A percentile compares a stretch with the other conserved stretches of the same genome.
Evolutionary conservation across 23 tunicate species (phyloP).

Genomic region (Styela plicata): DNA sequence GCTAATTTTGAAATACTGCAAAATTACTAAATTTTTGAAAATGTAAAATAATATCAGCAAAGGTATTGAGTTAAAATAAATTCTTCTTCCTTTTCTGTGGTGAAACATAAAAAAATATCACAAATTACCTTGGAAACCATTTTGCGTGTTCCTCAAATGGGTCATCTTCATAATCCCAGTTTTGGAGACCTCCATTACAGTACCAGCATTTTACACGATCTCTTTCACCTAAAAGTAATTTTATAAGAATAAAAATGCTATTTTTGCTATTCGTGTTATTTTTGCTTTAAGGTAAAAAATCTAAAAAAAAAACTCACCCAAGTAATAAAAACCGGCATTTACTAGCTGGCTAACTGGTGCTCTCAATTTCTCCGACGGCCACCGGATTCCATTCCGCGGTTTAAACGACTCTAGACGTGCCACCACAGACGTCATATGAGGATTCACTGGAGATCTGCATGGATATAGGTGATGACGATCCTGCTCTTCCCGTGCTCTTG

Average conservation of each 20-base stretch:
- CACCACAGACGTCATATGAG: not conserved
- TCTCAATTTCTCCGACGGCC: not conserved
- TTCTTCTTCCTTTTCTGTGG: too few species aligned
- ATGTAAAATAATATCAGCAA: too few species aligned
- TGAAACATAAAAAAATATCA: too few species aligned
- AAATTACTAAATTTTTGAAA: too few species aligned
- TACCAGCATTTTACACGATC: constrained; percentile 69
- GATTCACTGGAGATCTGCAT: not conserved
- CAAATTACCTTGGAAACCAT: constrained; percentile 67
- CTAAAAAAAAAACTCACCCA: not conserved
- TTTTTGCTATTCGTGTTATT: too few species aligned
- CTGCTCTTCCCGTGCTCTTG: too few species aligned
- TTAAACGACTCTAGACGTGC: not conserved
- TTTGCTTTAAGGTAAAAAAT: too few species aligned
- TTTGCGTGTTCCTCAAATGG: constrained; percentile 72
- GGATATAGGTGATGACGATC: not conserved
- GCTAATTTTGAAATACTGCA: too few species aligned
- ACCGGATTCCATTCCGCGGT: not conserved
- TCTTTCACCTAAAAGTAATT: constrained; percentile 23
- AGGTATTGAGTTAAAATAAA: not conserved
- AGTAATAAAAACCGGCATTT: not conserved
- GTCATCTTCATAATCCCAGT: constrained; percentile 53
- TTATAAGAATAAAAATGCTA: too few species aligned
- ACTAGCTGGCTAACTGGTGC: not conserved
- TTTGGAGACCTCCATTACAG: constrained; percentile 71